Conservation (phyloP, 1,140 invertebrate genomes). For the Eueides isabella region DNA sequence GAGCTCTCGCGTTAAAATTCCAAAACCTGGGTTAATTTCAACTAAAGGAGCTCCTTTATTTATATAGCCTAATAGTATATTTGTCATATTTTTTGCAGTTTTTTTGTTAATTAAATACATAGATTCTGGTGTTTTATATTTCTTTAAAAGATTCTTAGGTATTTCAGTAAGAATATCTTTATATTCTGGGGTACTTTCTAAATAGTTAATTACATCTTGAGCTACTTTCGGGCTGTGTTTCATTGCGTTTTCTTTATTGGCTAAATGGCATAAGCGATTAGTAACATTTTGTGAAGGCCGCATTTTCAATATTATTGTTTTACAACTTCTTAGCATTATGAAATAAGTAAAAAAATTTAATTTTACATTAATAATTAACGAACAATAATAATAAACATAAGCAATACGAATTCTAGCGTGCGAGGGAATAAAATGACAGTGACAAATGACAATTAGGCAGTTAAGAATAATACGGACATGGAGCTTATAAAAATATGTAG, state of each 20-base stretch:
- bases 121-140: constrained; percentile 72
- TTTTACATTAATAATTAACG: neutral
- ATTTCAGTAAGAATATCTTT: constrained; percentile 53
- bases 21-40: constrained; percentile 83
- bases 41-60: constrained; percentile 64
- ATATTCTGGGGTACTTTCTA: constrained; percentile 61
- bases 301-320: neutral
- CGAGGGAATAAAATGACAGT: neutral
- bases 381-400: neutral
- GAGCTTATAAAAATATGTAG: too few relatives aligned
- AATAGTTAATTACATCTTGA: constrained; percentile 63
- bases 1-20: constrained; percentile 78
- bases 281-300: neutral
- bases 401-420: neutral
- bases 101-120: constrained; percentile 75
- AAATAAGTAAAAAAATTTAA: neutral
- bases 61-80: constrained; percentile 55
- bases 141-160: constrained; percentile 62
- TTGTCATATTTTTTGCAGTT: constrained; percentile 72
- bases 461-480: too few relatives aligned
- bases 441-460: too few relatives aligned
- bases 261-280: constrained; percentile 50
- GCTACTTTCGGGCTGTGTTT: constrained; percentile 51
- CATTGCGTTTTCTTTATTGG: constrained; percentile 50
- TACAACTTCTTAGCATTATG: neutral